Conservation (phyloP, 2,888 invertebrate genomes). For the Archaeoteleia sp. region DNA sequence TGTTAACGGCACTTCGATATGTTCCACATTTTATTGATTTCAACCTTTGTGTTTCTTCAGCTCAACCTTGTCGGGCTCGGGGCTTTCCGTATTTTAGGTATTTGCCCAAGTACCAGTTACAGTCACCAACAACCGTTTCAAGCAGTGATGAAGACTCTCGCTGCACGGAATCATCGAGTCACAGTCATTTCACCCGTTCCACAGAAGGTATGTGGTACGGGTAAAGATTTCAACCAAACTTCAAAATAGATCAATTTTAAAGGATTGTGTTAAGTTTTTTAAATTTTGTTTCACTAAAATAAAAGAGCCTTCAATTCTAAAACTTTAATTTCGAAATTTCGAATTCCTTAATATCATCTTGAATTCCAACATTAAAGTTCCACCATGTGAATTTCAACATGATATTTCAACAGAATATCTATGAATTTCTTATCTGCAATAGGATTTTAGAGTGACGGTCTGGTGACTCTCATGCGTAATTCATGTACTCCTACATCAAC, state of each 20-base stretch:
- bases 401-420: no score
- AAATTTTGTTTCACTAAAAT: no score
- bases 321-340: background rate
- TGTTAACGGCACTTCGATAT: conserved; percentile 1
- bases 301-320: background rate
- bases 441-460: no score
- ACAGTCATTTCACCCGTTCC: conserved; percentile 67
- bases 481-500: no score
- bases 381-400: no score
- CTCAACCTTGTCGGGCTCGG: conserved; percentile 1
- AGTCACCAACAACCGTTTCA: conserved; percentile 71
- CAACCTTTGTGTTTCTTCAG: conserved; percentile 2
- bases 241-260: conserved; percentile 2
- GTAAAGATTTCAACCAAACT: no score
- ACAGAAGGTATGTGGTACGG: conserved; percentile 64
- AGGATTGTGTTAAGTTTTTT: no score
- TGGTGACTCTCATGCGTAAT: no score
- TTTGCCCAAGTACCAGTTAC: conserved; percentile 68
- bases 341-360: no score
- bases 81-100: conserved; percentile 66
- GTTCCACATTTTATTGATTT: conserved; percentile 6
- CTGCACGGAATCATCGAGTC: conserved; percentile 62
- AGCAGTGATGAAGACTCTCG: conserved; percentile 67
- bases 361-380: no score
- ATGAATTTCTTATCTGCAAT: no score